These are phyloP conservation scores for Petrophora chlorosata DNA, from an alignment of 2,888 invertebrate species.

Conservation along the genomic window DNA sequence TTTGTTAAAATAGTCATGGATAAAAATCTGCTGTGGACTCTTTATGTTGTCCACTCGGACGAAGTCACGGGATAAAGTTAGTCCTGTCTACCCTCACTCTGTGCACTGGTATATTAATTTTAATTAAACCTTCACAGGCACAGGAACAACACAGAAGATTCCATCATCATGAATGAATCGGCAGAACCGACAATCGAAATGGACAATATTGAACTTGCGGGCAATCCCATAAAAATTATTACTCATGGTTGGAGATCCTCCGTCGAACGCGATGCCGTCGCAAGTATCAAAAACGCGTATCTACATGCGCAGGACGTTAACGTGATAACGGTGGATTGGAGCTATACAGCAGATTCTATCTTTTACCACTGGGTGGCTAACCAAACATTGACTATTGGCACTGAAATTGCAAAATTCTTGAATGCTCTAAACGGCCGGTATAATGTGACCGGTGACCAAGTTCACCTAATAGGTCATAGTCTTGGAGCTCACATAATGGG, in stretches of 20 bases:
- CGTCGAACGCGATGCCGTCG: conserved; percentile 55
- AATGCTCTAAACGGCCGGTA: conserved; percentile 41
- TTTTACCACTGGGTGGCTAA: conserved; percentile 57
- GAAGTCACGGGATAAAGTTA: no score
- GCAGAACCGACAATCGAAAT: conserved; percentile 36
- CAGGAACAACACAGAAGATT: conserved; percentile 46
- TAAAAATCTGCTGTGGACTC: no score
- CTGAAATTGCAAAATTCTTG: conserved; percentile 48
- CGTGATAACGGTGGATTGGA: conserved; percentile 73
- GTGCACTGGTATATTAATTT: no score
- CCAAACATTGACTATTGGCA: conserved; percentile 50
- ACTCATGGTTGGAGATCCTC: conserved; percentile 80
- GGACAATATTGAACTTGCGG: conserved; percentile 31
- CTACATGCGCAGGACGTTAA: conserved; percentile 60
- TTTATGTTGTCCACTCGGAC: no score
- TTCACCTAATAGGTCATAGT: conserved; percentile 64
- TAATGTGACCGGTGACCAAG: conserved; percentile 45
- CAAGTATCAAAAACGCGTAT: conserved; percentile 68
- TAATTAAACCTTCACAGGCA: conserved; percentile 23
- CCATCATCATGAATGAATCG: conserved; percentile 42
- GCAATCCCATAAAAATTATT: conserved; percentile 67
- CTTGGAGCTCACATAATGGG: conserved; percentile 67
- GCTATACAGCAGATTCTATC: conserved; percentile 48
- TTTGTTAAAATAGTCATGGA: no score
- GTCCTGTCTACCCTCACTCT: no score